Conservation (phyloP, 2,797 vertebrate species). For the Spizella passerina region DNA sequence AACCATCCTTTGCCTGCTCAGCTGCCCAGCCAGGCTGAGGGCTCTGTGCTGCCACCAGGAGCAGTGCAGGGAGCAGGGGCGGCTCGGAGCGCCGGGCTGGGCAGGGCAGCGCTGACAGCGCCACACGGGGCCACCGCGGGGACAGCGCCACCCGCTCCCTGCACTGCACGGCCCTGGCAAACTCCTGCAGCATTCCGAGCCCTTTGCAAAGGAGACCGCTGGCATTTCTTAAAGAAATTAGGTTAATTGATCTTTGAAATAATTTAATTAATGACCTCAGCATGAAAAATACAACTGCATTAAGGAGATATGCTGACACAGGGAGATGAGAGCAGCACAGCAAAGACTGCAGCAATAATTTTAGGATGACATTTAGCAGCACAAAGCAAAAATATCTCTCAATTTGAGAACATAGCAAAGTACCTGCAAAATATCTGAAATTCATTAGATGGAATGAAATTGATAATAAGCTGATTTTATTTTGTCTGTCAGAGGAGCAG, state of each 20-base stretch:
- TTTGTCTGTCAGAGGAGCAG: not conserved
- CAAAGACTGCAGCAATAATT: not conserved
- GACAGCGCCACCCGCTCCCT: rapidly evolving
- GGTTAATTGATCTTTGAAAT: not conserved
- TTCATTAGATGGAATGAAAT: not conserved
- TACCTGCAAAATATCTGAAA: not conserved
- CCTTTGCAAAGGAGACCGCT: not conserved
- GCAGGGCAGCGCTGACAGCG: rapidly evolving
- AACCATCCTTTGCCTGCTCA: not conserved
- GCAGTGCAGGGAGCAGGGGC: not conserved
- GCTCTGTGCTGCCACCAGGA: not conserved
- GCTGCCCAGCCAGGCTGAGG: not conserved
- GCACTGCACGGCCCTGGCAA: not conserved
- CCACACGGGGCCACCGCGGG: not conserved
- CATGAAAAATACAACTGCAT: not conserved
- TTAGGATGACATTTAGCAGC: not conserved
- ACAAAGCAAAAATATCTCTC: not conserved
- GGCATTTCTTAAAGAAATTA: not conserved
- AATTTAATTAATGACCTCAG: not conserved
- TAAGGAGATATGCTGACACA: not conserved
- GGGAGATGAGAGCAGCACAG: not conserved
- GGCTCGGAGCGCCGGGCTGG: rapidly evolving
- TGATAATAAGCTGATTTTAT: not conserved
- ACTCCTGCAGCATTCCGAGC: not conserved
- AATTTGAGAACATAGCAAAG: not conserved